Evolutionary conservation across 1,140 invertebrate genomes (phyloP).

Genomic region (Brachionus paranguensis): DNA sequence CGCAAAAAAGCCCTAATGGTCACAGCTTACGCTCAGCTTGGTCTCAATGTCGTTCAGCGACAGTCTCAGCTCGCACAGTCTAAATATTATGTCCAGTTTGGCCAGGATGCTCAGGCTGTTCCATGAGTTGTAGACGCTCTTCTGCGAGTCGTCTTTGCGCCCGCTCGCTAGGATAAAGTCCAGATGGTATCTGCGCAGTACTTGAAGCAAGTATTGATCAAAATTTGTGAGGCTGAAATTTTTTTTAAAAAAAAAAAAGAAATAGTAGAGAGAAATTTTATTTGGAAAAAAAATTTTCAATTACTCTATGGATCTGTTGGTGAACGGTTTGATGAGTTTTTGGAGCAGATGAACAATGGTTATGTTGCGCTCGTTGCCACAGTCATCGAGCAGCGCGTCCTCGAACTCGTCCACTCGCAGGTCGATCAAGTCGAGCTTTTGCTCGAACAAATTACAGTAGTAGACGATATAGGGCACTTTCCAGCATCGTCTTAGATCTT

Average conservation of each 20-base stretch:
- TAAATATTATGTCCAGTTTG: conserved; percentile 35
- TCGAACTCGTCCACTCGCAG: conserved; percentile 34
- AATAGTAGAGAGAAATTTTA: background rate
- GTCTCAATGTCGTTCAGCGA: background rate
- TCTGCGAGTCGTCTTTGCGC: background rate
- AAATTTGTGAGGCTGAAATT: background rate
- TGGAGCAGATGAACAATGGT: conserved; percentile 33
- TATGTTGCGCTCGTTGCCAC: conserved; percentile 30
- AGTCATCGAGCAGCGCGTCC: conserved; percentile 21
- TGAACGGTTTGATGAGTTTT: conserved; percentile 30
- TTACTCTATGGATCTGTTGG: conserved; percentile 31
- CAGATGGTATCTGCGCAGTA: background rate
- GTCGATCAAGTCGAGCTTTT: conserved; percentile 26
- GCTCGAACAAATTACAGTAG: conserved; percentile 35
- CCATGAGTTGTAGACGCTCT: conserved; percentile 9
- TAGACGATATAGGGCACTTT: conserved; percentile 38
- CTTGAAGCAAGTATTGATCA: conserved; percentile 33
- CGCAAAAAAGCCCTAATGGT: background rate
- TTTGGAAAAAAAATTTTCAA: background rate
- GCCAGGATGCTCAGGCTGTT: background rate
- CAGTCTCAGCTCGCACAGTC: conserved; percentile 16
- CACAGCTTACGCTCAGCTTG: background rate
- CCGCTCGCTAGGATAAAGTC: background rate
- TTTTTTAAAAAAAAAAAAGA: background rate
- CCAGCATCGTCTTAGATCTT: conserved; percentile 39